Evolutionary conservation across 2,113 vertebrate genomes (phyloP), one percentile per base, ranked within the genome.

Genomic region (Microtus richardsoni): DNA sequence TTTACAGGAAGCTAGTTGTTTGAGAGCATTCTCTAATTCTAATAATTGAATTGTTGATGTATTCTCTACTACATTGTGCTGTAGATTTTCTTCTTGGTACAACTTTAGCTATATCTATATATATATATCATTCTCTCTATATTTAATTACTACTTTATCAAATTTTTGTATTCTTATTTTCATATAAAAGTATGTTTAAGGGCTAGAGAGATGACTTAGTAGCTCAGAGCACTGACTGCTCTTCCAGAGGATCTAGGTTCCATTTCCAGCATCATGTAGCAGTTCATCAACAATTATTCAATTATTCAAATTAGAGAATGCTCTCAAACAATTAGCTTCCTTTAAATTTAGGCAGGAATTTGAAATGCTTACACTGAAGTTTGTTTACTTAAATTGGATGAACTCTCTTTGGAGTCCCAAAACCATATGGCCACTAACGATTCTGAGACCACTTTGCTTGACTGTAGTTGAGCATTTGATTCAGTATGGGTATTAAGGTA

Each of bases 301-400:
- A n/a, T 58, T 58, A 80, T n/a, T n/a, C 54, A 36, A 80, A 7
- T 36, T n/a, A 54, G 52, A 58, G 52, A 58, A 54, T 7, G 33
- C 36, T 58, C 33, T 58, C 49, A 54, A 22, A 54, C 49, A 80
- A 7, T n/a, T n/a, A 22, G 0, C 49, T 14, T 54, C 33, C 49
- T 79, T 12, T 82, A 60, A 88, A 91, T 88, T 12, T 52, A 70
- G 68, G 36, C 36, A 79, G 41, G 47, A 52, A n/a, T 79, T 96
- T 70, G 60, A 88, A 80, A 47, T 60, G 68, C n/a, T 74, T 64
- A 73, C 5, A 30, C 52, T 91, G 13, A 75, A 52, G 33, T 73
- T 83, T 41, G 24, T 39, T 85, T 79, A 88, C 54, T 96, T 88
- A 88, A 77, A 62, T 89, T 79, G 30, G 19, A 85, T 54, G 88